Evolutionary conservation across 2,888 invertebrate species (phyloP).

Genomic region (Eudemis profundana): DNA sequence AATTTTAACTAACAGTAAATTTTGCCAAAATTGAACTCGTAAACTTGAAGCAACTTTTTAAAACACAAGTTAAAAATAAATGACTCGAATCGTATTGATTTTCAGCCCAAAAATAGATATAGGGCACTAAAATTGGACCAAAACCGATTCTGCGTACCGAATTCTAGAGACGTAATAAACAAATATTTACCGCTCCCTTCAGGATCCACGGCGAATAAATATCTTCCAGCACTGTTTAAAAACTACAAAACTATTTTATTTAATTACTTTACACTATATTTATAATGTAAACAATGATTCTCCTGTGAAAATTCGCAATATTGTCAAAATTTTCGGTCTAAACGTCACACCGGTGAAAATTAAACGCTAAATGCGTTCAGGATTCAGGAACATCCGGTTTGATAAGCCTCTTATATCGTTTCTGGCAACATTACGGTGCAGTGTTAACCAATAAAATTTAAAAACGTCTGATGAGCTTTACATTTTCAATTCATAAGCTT

Average conservation of each 20-base stretch:
- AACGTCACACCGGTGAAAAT: conserved; percentile 38
- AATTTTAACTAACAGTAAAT: background rate
- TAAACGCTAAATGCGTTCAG: conserved; percentile 7
- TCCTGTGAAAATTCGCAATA: conserved; percentile 34
- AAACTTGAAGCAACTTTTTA: background rate
- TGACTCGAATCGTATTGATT: conserved; percentile 34
- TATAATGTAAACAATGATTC: conserved; percentile 43
- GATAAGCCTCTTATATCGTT: conserved; percentile 15
- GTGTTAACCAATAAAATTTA: conserved; percentile 6
- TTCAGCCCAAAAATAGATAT: conserved; percentile 32
- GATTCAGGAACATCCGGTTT: conserved; percentile 34
- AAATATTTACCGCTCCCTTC: conserved; percentile 65
- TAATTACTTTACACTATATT: background rate
- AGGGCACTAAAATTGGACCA: conserved; percentile 24
- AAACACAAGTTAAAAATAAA: background rate
- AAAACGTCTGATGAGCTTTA: background rate
- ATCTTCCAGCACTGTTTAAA: conserved; percentile 17
- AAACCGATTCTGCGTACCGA: conserved; percentile 23
- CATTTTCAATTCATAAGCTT: background rate
- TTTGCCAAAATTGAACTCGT: background rate
- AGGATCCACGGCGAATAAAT: conserved; percentile 69
- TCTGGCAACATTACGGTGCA: conserved; percentile 38
- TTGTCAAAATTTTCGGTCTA: conserved; percentile 33
- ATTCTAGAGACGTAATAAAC: conserved; percentile 2
- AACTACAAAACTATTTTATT: conserved; percentile 30